These are phyloP conservation scores for Sympetrum striolatum DNA, from an alignment of 2,888 invertebrate genomes.

Conservation along the genomic window DNA sequence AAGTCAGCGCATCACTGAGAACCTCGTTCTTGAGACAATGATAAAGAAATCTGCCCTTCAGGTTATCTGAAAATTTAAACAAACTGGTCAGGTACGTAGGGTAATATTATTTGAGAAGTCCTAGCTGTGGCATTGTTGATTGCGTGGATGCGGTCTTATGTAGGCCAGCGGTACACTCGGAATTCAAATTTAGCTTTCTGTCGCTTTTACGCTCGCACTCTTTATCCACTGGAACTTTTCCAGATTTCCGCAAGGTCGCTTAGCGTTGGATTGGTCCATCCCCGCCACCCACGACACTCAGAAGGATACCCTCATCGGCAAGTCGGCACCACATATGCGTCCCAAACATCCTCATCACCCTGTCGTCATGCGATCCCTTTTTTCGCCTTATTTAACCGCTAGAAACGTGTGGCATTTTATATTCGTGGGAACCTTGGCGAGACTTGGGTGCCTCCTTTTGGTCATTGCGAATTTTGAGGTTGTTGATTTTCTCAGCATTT, in stretches of 20 bases:
- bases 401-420: background rate
- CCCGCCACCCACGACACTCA: background rate
- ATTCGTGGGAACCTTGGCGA: background rate
- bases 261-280: background rate
- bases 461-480: background rate
- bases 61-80: too few relatives aligned
- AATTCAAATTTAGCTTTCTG: slow-evolving; percentile 25
- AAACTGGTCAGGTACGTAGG: background rate
- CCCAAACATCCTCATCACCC: background rate
- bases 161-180: slow-evolving; percentile 26
- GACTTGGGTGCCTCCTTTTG: background rate
- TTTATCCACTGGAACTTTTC: slow-evolving; percentile 4
- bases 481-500: background rate
- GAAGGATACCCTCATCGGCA: background rate
- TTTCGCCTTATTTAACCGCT: background rate
- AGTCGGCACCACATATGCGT: background rate
- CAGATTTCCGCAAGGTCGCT: slow-evolving; percentile 15
- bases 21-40: too few relatives aligned
- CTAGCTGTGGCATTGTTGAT: slow-evolving; percentile 2
- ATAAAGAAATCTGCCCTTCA: too few relatives aligned
- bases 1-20: too few relatives aligned
- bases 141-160: background rate
- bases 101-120: background rate
- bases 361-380: background rate
- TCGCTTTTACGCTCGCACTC: background rate